Percentiles rank a stretch among this genome's conserved stretches.
These are phyloP conservation scores for Sceloporus tristichus DNA, from an alignment of 2,113 vertebrate species.

Conservation along the genomic window DNA sequence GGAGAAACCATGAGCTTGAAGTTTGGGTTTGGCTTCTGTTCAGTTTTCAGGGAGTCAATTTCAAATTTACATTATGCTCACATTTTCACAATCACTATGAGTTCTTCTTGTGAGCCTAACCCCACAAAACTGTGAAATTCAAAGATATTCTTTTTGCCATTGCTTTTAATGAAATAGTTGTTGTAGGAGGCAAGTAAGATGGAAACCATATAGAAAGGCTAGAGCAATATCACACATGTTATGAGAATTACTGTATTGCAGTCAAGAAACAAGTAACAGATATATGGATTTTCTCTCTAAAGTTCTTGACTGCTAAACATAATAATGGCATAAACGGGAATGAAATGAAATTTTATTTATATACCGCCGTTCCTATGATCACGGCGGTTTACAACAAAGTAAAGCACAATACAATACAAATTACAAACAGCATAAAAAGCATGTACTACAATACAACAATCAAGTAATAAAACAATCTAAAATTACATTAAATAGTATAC, in stretches of 20 bases:
- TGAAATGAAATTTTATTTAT: too few relatives aligned
- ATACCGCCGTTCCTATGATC: too few relatives aligned
- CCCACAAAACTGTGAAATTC: too few relatives aligned
- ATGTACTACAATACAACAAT: too few relatives aligned
- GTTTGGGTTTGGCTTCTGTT: not conserved
- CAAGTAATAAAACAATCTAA: too few relatives aligned
- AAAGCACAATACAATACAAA: too few relatives aligned
- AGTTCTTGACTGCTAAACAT: not conserved
- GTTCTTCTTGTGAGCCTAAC: not conserved
- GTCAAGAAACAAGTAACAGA: not conserved
- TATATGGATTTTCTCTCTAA: not conserved
- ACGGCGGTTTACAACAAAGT: too few relatives aligned
- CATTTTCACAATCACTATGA: not conserved
- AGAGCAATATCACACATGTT: not conserved
- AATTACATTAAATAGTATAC: too few relatives aligned
- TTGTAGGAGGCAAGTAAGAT: not conserved
- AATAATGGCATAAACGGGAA: too few relatives aligned
- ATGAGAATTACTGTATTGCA: not conserved
- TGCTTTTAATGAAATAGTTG: not conserved
- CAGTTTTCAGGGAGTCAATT: not conserved
- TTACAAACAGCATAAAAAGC: too few relatives aligned
- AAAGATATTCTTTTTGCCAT: not conserved
- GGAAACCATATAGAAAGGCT: not conserved
- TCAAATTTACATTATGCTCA: not conserved
- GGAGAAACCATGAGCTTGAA: not conserved